Percentiles rank a stretch among this genome's conserved stretches.
Conservation (phyloP, 2,113 vertebrate species). For the Vicugna pacos region DNA sequence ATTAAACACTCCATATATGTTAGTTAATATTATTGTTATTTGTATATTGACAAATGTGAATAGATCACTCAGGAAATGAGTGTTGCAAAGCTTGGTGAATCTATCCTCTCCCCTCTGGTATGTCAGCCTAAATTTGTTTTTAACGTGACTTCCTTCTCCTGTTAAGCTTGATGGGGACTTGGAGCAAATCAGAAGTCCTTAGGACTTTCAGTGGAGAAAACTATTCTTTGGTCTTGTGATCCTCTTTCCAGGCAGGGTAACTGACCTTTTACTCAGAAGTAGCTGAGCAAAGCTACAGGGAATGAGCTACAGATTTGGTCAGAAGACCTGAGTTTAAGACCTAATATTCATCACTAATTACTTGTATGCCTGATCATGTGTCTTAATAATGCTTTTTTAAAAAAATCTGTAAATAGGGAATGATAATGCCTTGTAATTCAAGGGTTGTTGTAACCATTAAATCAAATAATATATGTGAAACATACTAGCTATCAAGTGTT, state of each 20-base stretch:
- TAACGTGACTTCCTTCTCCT: background rate
- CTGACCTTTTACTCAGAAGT: background rate
- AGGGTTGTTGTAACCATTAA: background rate
- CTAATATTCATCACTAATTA: background rate
- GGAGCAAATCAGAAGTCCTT: background rate
- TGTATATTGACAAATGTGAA: background rate
- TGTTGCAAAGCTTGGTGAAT: background rate
- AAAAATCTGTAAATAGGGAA: background rate
- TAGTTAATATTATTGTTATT: background rate
- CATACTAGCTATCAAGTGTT: background rate
- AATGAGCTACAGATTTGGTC: background rate
- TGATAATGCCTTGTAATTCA: background rate
- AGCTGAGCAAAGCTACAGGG: background rate
- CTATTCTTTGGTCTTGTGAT: background rate
- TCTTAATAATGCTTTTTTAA: background rate
- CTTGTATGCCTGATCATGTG: background rate
- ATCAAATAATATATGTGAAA: background rate
- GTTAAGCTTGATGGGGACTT: background rate
- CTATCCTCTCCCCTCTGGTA: background rate
- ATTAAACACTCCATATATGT: background rate
- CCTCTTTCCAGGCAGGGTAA: background rate
- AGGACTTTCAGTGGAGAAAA: background rate
- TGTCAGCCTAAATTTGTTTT: background rate
- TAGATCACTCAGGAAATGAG: background rate
- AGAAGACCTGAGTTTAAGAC: background rate